Evolutionary conservation across 2,113 vertebrate genomes (phyloP).

Genomic region (Leptodactylus fuscus): DNA sequence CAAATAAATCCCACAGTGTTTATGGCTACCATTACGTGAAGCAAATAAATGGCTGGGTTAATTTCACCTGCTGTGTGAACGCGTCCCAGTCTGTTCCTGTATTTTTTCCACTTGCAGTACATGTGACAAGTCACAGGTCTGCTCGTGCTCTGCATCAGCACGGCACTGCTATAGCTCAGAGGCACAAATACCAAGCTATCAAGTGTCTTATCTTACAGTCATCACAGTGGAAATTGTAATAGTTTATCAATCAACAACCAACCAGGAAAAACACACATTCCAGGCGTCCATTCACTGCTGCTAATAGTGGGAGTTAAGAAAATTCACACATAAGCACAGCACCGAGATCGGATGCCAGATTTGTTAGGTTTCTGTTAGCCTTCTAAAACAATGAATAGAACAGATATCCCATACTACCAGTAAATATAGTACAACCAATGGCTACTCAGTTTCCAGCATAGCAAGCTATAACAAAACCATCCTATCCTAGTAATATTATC

Average conservation of each 20-base stretch:
- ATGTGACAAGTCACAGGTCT: conserved; percentile 70
- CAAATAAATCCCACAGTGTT: not conserved
- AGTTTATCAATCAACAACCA: conserved; percentile 41
- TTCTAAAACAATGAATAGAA: too few relatives aligned
- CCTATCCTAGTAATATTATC: too few relatives aligned
- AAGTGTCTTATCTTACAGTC: conserved; percentile 12
- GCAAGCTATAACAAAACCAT: too few relatives aligned
- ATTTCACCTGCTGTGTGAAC: conserved; percentile 8
- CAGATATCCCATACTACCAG: too few relatives aligned
- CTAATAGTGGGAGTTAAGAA: not conserved
- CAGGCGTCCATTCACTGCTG: not conserved
- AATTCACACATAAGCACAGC: not conserved
- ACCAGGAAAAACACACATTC: conserved; percentile 8
- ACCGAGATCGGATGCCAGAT: not conserved
- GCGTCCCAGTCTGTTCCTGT: not conserved
- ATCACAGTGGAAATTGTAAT: not conserved
- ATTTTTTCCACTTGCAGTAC: conserved; percentile 44
- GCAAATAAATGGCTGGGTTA: not conserved
- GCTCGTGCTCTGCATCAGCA: conserved; percentile 45
- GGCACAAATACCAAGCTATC: conserved; percentile 63
- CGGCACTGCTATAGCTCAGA: conserved; percentile 42
- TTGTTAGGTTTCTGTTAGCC: not conserved
- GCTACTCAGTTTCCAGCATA: too few relatives aligned
- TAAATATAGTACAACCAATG: too few relatives aligned
- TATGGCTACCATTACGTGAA: not conserved